These are phyloP conservation scores for Ceratina australensis DNA, from an alignment of 1,140 invertebrate species.

Conservation along the genomic window DNA sequence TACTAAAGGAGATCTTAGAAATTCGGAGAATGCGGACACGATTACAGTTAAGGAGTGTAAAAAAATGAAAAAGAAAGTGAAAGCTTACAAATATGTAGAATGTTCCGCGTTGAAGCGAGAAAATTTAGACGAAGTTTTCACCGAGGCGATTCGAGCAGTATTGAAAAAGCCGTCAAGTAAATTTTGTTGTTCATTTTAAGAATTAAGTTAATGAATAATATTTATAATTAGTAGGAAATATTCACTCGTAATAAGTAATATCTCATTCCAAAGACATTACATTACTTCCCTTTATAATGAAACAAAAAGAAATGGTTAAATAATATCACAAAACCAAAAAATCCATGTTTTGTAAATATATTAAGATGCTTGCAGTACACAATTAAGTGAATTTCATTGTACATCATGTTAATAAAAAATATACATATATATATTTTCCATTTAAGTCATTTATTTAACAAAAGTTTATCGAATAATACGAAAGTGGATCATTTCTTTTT, in stretches of 20 bases:
- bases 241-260: conserved; percentile 9
- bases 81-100: conserved; percentile 88
- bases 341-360: background rate
- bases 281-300: background rate
- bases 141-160: conserved; percentile 86
- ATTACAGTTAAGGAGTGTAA: conserved; percentile 87
- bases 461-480: background rate
- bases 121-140: conserved; percentile 88
- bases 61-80: conserved; percentile 89
- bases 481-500: background rate
- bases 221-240: conserved; percentile 20
- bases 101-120: conserved; percentile 91
- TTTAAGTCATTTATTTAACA: background rate
- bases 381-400: background rate
- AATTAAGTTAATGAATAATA: conserved; percentile 20
- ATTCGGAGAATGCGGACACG: conserved; percentile 74
- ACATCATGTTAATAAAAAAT: background rate
- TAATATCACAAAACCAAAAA: background rate
- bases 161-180: conserved; percentile 81
- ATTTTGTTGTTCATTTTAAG: conserved; percentile 67
- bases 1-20: conserved; percentile 80
- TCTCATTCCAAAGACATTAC: conserved; percentile 3
- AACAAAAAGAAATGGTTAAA: background rate
- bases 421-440: background rate
- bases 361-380: background rate